Base-by-base conservation (phyloP, 2,888 invertebrate species). In the Mimumesa dahlbomi region DNA sequence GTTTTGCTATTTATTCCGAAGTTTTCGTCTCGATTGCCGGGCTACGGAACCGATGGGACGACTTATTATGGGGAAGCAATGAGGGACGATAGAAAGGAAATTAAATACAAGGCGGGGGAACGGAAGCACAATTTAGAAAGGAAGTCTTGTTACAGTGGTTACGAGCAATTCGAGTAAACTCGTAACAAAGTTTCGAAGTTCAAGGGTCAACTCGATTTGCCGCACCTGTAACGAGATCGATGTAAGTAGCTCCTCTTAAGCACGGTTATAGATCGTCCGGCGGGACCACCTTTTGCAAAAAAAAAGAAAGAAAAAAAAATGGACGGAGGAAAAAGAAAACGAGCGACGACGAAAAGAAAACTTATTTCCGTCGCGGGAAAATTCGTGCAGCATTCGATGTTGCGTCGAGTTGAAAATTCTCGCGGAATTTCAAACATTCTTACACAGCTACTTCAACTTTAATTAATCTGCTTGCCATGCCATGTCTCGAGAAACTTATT, bases 141-240 rank as follows among this genome's bases (percentile, higher is more conserved):
- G 53, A 77, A 72, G 77, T 49, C 62, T 49, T 48, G 75, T 56
- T 66, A 48, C 66, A 38, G 56, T 64, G 74, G 72, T 75, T 77
- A 75, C 69, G 53, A 52, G 57, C 77, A 65, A 73, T 78, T 72
- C 77, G 36, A 69, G 72, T 56, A 61, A 73, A 69, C 77, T 75
- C 62, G 58, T 70, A 77, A 78, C 77, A 58, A 77, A 78, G 77
- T 78, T 78, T 64, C 77, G 36, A 75, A 78, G 77, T 78, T 77
- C 77, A 78, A 67, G 75, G 77, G 73, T 75, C 77, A 75, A 77
- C 68, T 75, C 77, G 75, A 77, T 77, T 77, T 72, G 75, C 72
- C 57, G 53, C 54, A 69, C 69, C 68, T 58, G 77, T 68, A 76
- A 72, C 77, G 72, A 74, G 66, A 58, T 48, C 63, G 34, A 59